Percentiles rank a stretch among this genome's conserved stretches.
Conservation (phyloP, 2,888 invertebrate genomes). For the Amblyteles armatorius region DNA sequence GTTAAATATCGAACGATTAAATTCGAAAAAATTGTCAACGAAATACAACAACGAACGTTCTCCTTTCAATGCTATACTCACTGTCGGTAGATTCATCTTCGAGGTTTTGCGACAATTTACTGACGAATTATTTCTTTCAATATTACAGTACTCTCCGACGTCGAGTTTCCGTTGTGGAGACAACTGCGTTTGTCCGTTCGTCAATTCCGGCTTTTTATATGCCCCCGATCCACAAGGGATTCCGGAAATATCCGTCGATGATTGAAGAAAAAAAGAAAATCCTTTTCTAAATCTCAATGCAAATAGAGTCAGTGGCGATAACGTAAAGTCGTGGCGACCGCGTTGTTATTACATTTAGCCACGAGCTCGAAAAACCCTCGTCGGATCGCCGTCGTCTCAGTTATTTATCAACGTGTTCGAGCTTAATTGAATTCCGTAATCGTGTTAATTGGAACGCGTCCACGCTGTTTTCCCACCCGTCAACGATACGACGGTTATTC, state of each 20-base stretch:
- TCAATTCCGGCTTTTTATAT: constrained; percentile 57
- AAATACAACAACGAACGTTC: not conserved
- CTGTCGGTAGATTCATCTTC: constrained; percentile 66
- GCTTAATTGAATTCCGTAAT: constrained; percentile 76
- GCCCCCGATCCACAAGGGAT: constrained; percentile 16
- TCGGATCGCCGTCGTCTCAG: not conserved
- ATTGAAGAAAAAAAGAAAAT: constrained; percentile 57
- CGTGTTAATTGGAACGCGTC: constrained; percentile 67
- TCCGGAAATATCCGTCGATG: not conserved
- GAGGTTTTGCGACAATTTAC: not conserved
- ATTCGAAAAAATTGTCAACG: not conserved
- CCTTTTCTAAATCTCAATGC: constrained; percentile 67
- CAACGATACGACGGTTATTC: constrained; percentile 2
- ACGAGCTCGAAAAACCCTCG: constrained; percentile 17
- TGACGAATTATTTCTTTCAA: not conserved
- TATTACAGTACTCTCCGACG: not conserved
- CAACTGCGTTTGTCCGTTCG: constrained; percentile 22
- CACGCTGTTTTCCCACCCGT: constrained; percentile 1
- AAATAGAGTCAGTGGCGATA: constrained; percentile 72
- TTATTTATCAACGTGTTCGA: constrained; percentile 12
- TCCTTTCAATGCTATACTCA: constrained; percentile 59
- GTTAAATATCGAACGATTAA: too few species aligned
- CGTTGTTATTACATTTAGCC: constrained; percentile 55
- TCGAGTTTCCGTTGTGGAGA: not conserved
- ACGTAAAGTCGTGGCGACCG: constrained; percentile 46